Conservation (phyloP, 2,797 vertebrate species). For the Intellagama lesueurii region DNA sequence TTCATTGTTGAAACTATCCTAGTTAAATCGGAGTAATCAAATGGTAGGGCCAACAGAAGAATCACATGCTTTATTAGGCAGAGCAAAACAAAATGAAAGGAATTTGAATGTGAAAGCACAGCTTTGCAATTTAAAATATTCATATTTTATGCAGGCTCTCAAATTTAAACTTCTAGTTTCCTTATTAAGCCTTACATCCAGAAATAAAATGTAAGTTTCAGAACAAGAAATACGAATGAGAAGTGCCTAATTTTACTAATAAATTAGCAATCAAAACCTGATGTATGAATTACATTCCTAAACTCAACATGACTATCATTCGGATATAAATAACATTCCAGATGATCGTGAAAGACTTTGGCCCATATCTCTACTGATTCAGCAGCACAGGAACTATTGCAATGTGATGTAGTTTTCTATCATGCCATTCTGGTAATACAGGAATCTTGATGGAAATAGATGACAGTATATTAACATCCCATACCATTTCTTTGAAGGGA, state of each 20-base stretch:
- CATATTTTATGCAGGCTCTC: not conserved
- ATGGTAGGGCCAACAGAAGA: not conserved
- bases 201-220: not conserved
- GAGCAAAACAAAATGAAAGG: not conserved
- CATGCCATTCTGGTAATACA: not conserved
- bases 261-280: constrained; percentile 27
- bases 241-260: constrained; percentile 28
- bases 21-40: not conserved
- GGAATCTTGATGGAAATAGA: not conserved
- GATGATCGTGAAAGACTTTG: constrained; percentile 6
- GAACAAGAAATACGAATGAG: constrained; percentile 4
- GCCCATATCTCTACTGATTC: not conserved
- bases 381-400: not conserved
- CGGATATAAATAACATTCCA: constrained; percentile 43
- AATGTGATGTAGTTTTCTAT: not conserved
- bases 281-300: constrained; percentile 4
- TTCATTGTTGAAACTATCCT: constrained; percentile 39
- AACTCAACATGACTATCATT: constrained; percentile 1
- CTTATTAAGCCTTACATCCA: not conserved
- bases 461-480: not conserved
- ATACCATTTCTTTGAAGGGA: not conserved
- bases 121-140: not conserved
- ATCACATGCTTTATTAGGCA: not conserved
- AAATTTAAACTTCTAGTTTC: not conserved
- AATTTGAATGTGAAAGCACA: not conserved